These are phyloP conservation scores for Anoplolepis gracilipes DNA, from an alignment of 1,140 invertebrate genomes.

Conservation along the genomic window DNA sequence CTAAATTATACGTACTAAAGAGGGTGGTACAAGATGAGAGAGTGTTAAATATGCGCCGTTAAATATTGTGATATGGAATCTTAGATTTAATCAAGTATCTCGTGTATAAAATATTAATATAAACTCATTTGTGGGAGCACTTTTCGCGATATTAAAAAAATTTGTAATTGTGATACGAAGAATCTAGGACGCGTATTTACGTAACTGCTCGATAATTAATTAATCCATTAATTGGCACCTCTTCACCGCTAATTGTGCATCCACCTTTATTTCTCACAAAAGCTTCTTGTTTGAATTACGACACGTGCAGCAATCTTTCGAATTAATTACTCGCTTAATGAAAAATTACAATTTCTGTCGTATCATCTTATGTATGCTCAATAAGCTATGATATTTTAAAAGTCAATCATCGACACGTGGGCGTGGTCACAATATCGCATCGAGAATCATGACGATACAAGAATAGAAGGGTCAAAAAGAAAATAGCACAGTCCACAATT, in stretches of 20 bases:
- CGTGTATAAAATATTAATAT: background rate
- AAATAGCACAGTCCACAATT: conserved; percentile 14
- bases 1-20: conserved; percentile 57
- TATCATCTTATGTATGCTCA: background rate
- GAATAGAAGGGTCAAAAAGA: background rate
- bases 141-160: background rate
- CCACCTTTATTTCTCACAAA: conserved; percentile 26
- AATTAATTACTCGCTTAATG: conserved; percentile 21
- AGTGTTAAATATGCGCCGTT: background rate
- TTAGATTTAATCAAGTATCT: background rate
- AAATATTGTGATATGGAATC: background rate
- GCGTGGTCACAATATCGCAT: conserved; percentile 11
- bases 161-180: background rate
- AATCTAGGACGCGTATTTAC: conserved; percentile 17
- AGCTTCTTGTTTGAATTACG: conserved; percentile 12
- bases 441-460: conserved; percentile 4
- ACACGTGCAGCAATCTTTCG: background rate
- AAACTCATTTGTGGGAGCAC: background rate
- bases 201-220: conserved; percentile 16
- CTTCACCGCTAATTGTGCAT: conserved; percentile 23
- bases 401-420: conserved; percentile 46
- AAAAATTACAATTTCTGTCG: background rate
- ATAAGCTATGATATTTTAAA: conserved; percentile 33
- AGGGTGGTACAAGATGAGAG: background rate
- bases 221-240: conserved; percentile 38